Base-by-base conservation (phyloP, 2,113 vertebrate species). In the Paratilapia polleni region DNA sequence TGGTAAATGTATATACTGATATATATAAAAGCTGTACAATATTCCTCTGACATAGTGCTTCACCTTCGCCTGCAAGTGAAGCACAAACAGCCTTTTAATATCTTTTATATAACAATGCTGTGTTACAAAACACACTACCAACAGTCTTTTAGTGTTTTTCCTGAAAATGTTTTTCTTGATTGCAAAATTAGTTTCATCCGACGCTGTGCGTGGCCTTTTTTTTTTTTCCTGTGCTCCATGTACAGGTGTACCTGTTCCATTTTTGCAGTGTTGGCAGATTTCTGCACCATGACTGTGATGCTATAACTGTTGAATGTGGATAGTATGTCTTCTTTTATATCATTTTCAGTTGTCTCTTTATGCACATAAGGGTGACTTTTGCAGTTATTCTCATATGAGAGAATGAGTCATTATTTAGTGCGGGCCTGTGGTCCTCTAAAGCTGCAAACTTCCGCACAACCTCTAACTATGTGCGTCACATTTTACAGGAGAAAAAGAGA, bases 391-490 rank as follows among this genome's bases (percentile, higher is more conserved):
- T 49, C 19, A 34, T 62, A 49, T 14, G 28, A 36, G 52, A 56
- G 49, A 38, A 52, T 85, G 74, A 81, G 10, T 79, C n/a, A 84
- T 80, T 77, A 43, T 77, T 82, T 77, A 26, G 66, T 59, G 38
- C n/a, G 15, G 62, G 20, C 56, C 64, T 64, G 43, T 41, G 62
- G 81, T 88, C 14, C 10, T 36, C 77, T 78, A 80, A 68, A 87
- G 83, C 87, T 76, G 64, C 64, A 83, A 94, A 95, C 84, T 91
- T 92, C 43, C 60, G 26, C 73, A 36, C 89, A 78, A 70, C 89
- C 90, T 81, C 56, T 66, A 84, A 85, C 85, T 57, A 82, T 60
- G 88, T 93, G 91, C 83, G 82, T 90, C 87, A 88, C 88, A 74
- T 87, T 83, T 77, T 41, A 74, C 81, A 54, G 47, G 11, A 78